Base-by-base conservation (phyloP, 2,113 vertebrate genomes). In the Nothocercus julius region DNA sequence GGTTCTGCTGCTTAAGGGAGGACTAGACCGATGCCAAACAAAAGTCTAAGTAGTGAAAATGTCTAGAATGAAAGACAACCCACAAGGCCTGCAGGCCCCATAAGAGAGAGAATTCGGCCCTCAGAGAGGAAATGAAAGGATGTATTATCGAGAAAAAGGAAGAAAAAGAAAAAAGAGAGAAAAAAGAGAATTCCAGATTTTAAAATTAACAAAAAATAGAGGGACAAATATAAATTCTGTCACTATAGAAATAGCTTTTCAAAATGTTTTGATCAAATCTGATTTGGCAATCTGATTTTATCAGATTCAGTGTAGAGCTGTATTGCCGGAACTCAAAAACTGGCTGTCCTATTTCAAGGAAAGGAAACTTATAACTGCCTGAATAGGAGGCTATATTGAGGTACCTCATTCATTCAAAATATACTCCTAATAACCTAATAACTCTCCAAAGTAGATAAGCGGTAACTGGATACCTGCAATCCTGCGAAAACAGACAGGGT, bases 81-180 rank as follows among this genome's bases (percentile, higher is more conserved):
- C 5, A 36, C 4, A 66, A 3, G 53, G 53, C 53, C 53, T 54
- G 54, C 28, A 1, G 2, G 4, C 5, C 9, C 2, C 12, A 4
- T 36, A 20, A 0, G 0, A 36, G 16, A 19, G 22, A 91, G 15
- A 7, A 16, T 51, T 47, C 30, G 79, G 11, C 4, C 15, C 51
- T 21, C 27, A 82, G 18, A 54, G 15, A 22, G 7, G 8, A 83
- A 42, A 2, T 6, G 16, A 62, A 79, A 54, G 24, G 4, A 30
- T 34, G 1, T 62, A 38, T 42, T 73, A 67, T 1, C 5, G 54
- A 64, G 16, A 45, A 16, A 45, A 45, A 47, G 7, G 19, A 47
- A 47, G 10, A 49, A 49, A 49, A 22, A 49, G 22, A 49, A 22
- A 49, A 49, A 49, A 47, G 19, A 22, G 49, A 49, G 21, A 49